Percentiles rank a stretch among this genome's conserved stretches.
Evolutionary conservation across 2,888 invertebrate genomes (phyloP).

Genomic region (Metallyticus violacea): DNA sequence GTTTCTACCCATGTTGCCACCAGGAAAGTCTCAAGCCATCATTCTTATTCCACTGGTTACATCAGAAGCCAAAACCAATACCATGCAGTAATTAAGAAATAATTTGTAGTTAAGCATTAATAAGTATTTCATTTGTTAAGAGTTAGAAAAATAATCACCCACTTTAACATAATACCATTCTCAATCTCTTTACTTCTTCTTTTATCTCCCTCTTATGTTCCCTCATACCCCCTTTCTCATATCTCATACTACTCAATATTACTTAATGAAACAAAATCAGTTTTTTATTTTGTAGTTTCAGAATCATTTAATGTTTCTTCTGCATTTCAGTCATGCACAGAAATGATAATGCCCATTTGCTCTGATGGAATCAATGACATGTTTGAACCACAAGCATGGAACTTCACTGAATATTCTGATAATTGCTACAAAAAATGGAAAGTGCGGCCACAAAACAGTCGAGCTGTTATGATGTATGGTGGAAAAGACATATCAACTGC

Average conservation of each 20-base stretch:
- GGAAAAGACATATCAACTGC: slow-evolving; percentile 65
- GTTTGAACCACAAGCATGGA: slow-evolving; percentile 77
- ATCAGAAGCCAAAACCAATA: no score
- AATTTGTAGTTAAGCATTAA: no score
- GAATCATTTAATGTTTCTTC: not conserved
- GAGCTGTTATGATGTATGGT: slow-evolving; percentile 75
- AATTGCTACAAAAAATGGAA: slow-evolving; percentile 69
- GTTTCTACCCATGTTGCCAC: no score
- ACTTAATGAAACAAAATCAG: not conserved
- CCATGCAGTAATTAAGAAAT: no score
- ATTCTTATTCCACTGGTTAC: no score
- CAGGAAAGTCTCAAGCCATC: no score
- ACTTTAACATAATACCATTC: no score
- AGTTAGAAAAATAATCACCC: no score
- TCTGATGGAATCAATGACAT: slow-evolving; percentile 72
- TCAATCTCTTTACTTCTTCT: no score
- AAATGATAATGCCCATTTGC: slow-evolving; percentile 97
- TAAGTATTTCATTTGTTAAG: no score
- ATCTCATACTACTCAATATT: not conserved
- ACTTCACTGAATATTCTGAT: slow-evolving; percentile 61
- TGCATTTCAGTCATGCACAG: slow-evolving; percentile 75
- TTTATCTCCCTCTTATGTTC: no score
- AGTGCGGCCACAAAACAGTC: slow-evolving; percentile 62
- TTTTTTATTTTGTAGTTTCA: not conserved
- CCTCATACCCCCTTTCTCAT: no score